Conservation (phyloP, 2,888 invertebrate genomes). For the Cyclophora albipunctata region DNA sequence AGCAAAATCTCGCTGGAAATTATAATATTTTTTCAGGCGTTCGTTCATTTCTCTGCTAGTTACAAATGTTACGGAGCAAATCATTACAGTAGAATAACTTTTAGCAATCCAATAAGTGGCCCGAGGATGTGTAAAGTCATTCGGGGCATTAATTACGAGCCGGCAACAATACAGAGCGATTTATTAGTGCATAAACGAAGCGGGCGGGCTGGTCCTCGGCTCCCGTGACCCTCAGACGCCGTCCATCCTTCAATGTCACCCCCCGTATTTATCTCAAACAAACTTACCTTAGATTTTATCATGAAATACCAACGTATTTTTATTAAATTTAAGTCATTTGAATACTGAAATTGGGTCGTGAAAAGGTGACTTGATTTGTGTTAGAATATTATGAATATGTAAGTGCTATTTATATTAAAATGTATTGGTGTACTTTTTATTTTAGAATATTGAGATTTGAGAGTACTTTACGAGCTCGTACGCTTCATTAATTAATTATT, state of each 20-base stretch:
- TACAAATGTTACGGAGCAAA: not conserved
- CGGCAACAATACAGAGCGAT: constrained; percentile 11
- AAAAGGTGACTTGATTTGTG: constrained; percentile 5
- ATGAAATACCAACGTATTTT: too few relatives aligned
- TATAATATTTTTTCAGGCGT: too few relatives aligned
- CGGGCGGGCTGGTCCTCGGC: constrained; percentile 11
- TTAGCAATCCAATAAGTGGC: too few relatives aligned
- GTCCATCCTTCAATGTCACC: constrained; percentile 61
- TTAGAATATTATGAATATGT: not conserved
- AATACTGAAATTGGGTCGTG: not conserved
- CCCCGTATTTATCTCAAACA: constrained; percentile 59
- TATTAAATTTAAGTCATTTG: constrained; percentile 15
- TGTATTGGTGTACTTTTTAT: too few relatives aligned
- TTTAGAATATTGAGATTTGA: too few relatives aligned
- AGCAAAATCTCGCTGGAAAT: too few relatives aligned
- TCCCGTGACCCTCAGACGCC: constrained; percentile 16
- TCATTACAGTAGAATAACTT: not conserved
- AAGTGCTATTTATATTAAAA: too few relatives aligned
- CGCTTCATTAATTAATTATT: too few relatives aligned
- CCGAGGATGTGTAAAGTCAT: constrained; percentile 7
- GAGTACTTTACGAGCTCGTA: too few relatives aligned
- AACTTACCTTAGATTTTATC: constrained; percentile 17
- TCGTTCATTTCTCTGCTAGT: too few relatives aligned
- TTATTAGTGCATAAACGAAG: constrained; percentile 20
- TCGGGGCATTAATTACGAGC: constrained; percentile 10